These are phyloP conservation scores for Apostichopus japonicus DNA, from an alignment of 35 echinoderm and acorn worm genomes.

Conservation along the genomic window DNA sequence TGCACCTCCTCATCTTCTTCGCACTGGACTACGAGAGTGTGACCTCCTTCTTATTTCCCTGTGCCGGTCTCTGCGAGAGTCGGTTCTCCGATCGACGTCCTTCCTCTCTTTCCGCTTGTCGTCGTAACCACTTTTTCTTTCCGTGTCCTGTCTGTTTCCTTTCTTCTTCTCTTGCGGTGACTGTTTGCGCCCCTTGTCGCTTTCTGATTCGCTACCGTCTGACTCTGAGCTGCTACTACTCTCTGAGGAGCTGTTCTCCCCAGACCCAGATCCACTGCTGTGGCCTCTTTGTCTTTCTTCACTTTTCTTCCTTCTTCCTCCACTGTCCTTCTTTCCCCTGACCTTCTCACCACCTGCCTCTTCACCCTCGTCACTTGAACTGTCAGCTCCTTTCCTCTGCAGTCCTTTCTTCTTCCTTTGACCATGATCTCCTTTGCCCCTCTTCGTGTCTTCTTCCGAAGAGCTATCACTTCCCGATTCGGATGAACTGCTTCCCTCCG, in stretches of 20 bases:
- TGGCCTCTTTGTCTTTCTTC: not conserved
- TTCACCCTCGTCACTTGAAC: slow-evolving; percentile 12
- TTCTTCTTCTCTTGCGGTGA: not conserved
- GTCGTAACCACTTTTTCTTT: not conserved
- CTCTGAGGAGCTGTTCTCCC: slow-evolving; percentile 22
- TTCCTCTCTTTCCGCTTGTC: slow-evolving; percentile 7
- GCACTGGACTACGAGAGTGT: slow-evolving; percentile 15
- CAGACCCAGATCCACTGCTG: slow-evolving; percentile 15
- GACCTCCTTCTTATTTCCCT: slow-evolving; percentile 38
- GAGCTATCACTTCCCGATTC: slow-evolving; percentile 18
- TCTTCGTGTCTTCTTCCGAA: not conserved
- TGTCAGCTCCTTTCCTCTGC: not conserved
- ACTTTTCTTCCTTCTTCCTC: not conserved
- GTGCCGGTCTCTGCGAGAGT: not conserved
- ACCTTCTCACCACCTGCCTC: not conserved
- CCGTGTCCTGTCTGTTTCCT: not conserved
- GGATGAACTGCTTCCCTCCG: slow-evolving; percentile 14
- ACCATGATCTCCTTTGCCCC: not conserved
- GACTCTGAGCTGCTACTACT: not conserved
- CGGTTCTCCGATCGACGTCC: not conserved
- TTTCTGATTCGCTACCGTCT: slow-evolving; percentile 6
- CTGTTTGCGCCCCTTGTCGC: not conserved
- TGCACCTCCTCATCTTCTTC: slow-evolving; percentile 14
- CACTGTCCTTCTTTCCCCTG: not conserved
- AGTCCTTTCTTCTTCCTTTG: not conserved